phyloP scores from a whole-genome alignment of 2,797 vertebrate genomes.

The Novumbra hubbsi region DNA sequence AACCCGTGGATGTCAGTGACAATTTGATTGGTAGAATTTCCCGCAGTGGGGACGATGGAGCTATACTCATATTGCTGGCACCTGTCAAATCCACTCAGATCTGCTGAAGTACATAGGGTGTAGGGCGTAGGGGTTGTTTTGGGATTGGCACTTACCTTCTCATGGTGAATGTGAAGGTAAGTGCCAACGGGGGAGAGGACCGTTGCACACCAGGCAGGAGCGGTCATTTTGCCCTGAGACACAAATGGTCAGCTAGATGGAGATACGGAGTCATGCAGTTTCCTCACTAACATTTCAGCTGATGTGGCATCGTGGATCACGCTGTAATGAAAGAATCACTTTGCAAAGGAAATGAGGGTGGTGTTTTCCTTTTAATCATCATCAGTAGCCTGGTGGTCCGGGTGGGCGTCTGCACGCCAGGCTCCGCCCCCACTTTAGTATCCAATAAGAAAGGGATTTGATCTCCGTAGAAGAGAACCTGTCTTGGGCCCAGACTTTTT shows the following conservation, averaged over 20 bases:
- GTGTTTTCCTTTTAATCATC: neutral
- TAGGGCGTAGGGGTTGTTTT: too few relatives aligned
- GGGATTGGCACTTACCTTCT: neutral
- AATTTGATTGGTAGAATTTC: too few relatives aligned
- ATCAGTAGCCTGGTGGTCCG: neutral
- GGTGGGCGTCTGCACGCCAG: slow-evolving; percentile 1
- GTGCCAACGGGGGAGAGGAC: neutral
- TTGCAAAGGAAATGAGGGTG: neutral
- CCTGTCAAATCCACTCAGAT: too few relatives aligned
- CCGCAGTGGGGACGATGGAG: too few relatives aligned
- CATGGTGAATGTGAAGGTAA: neutral
- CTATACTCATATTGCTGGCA: too few relatives aligned
- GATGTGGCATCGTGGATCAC: neutral
- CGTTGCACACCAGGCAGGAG: neutral
- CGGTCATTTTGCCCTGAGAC: neutral
- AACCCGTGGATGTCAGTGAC: too few relatives aligned
- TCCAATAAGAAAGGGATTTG: neutral
- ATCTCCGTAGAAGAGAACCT: neutral
- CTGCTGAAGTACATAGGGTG: too few relatives aligned
- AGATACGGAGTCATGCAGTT: neutral
- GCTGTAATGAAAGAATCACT: neutral
- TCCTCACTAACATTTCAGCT: neutral
- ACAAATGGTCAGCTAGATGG: neutral
- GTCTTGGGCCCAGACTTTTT: neutral
- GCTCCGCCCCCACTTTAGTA: neutral